Evolutionary conservation across 1,140 invertebrate genomes (phyloP).

Genomic region (Parasteatoda tepidariorum): DNA sequence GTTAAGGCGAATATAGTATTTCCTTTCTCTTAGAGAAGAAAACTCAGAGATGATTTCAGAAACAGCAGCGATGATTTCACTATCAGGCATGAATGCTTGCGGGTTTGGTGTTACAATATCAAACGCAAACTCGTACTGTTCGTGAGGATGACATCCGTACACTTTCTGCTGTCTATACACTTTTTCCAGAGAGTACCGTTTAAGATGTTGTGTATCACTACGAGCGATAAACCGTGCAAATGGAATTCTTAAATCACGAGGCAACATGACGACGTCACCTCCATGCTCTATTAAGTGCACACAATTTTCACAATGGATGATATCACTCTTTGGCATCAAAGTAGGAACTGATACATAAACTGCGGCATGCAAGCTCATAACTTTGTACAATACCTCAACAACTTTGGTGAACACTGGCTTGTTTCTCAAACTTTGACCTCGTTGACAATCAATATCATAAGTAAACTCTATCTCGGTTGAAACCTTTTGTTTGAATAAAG

Average conservation of each 20-base stretch:
- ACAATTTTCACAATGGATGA: conserved; percentile 52
- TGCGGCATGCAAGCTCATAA: conserved; percentile 71
- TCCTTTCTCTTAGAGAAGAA: conserved; percentile 75
- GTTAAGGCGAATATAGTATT: conserved; percentile 83
- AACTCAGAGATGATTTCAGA: conserved; percentile 82
- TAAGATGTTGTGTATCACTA: conserved; percentile 81
- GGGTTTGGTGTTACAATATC: conserved; percentile 85
- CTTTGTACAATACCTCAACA: conserved; percentile 72
- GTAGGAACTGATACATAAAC: conserved; percentile 61
- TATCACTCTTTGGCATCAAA: conserved; percentile 60
- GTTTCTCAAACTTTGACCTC: conserved; percentile 57
- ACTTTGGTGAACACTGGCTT: conserved; percentile 61
- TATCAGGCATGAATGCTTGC: conserved; percentile 79
- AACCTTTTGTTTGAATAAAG: conserved; percentile 71
- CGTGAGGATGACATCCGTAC: conserved; percentile 86
- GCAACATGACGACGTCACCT: conserved; percentile 82
- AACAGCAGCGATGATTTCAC: conserved; percentile 83
- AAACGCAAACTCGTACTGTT: conserved; percentile 91
- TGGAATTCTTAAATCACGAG: conserved; percentile 75
- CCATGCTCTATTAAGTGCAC: conserved; percentile 83
- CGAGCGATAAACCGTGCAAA: conserved; percentile 87
- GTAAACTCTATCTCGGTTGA: conserved; percentile 78
- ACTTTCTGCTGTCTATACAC: conserved; percentile 88
- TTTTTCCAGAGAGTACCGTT: conserved; percentile 86
- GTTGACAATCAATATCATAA: conserved; percentile 75